phyloP scores from a whole-genome alignment of 1,140 invertebrate genomes.

The Lucilia sericata region DNA sequence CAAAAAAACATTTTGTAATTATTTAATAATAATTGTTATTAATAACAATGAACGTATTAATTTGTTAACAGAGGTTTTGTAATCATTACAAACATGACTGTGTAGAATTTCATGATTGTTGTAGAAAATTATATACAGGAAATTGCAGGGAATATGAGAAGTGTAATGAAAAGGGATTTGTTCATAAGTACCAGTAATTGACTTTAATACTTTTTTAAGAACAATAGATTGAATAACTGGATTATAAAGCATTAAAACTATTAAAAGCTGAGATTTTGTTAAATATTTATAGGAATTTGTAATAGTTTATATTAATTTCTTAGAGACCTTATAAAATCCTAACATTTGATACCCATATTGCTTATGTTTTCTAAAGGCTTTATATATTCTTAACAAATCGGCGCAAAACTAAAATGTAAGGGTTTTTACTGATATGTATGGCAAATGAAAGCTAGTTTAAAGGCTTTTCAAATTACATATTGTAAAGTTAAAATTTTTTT shows the following conservation, averaged over 20 bases:
- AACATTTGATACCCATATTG: slow-evolving; percentile 23
- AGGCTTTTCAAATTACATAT: too few relatives aligned
- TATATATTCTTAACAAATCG: background rate
- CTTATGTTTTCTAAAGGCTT: background rate
- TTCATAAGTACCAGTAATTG: background rate
- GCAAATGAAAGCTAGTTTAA: too few relatives aligned
- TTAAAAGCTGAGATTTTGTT: background rate
- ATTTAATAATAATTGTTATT: slow-evolving; percentile 31
- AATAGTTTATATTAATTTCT: background rate
- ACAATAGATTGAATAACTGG: too few relatives aligned
- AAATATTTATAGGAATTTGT: background rate
- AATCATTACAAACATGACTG: slow-evolving; percentile 12
- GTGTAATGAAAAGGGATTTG: too few relatives aligned
- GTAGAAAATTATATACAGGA: background rate
- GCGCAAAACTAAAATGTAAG: background rate
- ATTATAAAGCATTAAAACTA: too few relatives aligned
- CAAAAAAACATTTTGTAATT: slow-evolving; percentile 17
- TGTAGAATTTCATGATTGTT: background rate
- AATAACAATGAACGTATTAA: slow-evolving; percentile 25
- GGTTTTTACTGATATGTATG: too few relatives aligned
- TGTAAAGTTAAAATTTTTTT: too few relatives aligned
- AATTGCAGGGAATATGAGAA: slow-evolving; percentile 1
- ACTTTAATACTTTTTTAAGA: too few relatives aligned
- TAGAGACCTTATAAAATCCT: background rate
- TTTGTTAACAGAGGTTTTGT: slow-evolving; percentile 25